Conservation (phyloP, 2,797 vertebrate genomes). For the Melanotaenia maccullochi region DNA sequence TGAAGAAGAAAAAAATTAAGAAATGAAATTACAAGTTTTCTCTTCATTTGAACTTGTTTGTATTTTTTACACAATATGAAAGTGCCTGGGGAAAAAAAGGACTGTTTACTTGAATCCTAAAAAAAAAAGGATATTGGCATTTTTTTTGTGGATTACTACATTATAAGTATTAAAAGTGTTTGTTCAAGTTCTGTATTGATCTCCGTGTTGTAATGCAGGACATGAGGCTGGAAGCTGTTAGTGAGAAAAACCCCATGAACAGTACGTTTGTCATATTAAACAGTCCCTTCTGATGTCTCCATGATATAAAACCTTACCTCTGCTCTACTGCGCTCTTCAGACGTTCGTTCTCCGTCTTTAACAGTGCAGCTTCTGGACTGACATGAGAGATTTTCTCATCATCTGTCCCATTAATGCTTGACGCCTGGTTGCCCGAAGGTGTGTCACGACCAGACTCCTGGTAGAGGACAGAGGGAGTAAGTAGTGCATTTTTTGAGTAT, state of each 20-base stretch:
- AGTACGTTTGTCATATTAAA: not conserved
- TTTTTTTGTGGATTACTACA: not conserved
- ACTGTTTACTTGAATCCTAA: not conserved
- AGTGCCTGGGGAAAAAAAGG: not conserved
- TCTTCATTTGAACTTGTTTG: constrained; percentile 1
- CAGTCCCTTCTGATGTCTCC: not conserved
- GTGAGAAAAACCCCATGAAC: not conserved
- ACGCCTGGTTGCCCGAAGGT: constrained; percentile 87
- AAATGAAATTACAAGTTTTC: not conserved
- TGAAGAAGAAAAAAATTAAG: not conserved
- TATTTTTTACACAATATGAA: not conserved
- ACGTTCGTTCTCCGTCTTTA: constrained; percentile 92
- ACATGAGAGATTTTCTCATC: constrained; percentile 92
- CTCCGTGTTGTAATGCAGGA: not conserved
- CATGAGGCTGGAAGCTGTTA: not conserved
- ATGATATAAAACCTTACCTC: constrained; percentile 80
- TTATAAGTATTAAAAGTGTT: not conserved
- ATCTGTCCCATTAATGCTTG: constrained; percentile 94
- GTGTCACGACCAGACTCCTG: constrained; percentile 91
- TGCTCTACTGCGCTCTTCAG: constrained; percentile 91
- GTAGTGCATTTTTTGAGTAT: constrained; percentile 10
- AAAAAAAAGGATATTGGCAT: not conserved
- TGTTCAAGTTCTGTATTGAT: not conserved
- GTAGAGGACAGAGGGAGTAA: constrained; percentile 9
- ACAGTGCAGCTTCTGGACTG: constrained; percentile 81